Evolutionary conservation across 2,888 invertebrate genomes (phyloP), one percentile per base, ranked within the genome.

Genomic region (Calameuta idolon): DNA sequence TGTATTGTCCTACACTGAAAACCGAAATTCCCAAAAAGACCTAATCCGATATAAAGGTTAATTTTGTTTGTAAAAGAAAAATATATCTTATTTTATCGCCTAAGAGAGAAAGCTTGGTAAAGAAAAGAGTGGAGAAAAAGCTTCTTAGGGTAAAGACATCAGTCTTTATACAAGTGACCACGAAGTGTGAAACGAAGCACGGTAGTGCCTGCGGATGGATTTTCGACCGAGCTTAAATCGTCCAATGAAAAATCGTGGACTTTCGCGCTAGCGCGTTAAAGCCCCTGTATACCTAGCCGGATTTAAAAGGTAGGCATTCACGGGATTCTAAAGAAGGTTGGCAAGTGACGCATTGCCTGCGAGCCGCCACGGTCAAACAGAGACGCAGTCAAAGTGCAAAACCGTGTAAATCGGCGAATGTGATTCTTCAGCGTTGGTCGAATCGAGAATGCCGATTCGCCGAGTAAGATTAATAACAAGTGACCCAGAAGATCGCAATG

Each of bases 381-480:
- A 37, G 55, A 78, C 79, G 75, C 75, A 77, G 81, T 84, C 80
- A 78, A 81, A 84, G 84, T 84, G 84, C 84, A 76, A 77, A 84
- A 80, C 79, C 84, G 79, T 84, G 84, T 84, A 84, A 82, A 84
- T 81, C 79, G 84, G 77, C 76, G 71, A 75, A 75, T 76, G 82
- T 81, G 73, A 80, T 83, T 81, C 81, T 76, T 81, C 80, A 82
- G 76, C 35, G 5, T 9, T 71, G 23, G 34, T 35, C 31, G 33
- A 30, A 71, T 12, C 33, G 71, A 31, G 71, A 71, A 71, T 71
- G 71, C 71, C 71, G 71, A 71, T 71, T 71, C 31, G 33, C 15
- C 71, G 71, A 23, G 71, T 55, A 73, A 78, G 78, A 78, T 80
- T 78, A 76, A 78, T 80, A 78, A 76, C 69, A 71, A 23, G 55